Percentiles rank a stretch among this genome's conserved stretches.
phyloP scores from a whole-genome alignment of 1,140 invertebrate genomes.

The Bombus impatiens region DNA sequence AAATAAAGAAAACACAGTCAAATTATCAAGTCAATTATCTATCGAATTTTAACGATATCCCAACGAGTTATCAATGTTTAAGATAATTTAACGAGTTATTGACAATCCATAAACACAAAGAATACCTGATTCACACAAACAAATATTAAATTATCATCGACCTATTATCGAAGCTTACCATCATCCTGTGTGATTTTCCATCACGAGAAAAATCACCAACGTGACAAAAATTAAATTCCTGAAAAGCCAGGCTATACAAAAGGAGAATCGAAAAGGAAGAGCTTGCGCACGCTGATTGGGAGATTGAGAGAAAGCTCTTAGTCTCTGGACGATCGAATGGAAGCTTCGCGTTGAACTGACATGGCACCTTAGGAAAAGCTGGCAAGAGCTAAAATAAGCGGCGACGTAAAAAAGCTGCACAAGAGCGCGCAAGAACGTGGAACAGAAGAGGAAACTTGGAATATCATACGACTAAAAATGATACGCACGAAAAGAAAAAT shows the following conservation, averaged over 20 bases:
- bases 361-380: background rate
- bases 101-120: too few species aligned
- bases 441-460: background rate
- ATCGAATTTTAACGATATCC: too few species aligned
- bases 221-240: background rate
- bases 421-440: background rate
- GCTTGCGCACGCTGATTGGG: background rate
- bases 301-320: background rate
- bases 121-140: too few species aligned
- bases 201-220: background rate
- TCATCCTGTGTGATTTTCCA: background rate
- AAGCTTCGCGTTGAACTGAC: too few species aligned
- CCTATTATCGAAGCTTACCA: background rate
- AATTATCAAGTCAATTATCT: too few species aligned
- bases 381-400: too few species aligned
- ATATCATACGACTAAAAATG: constrained; percentile 1
- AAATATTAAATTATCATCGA: too few species aligned
- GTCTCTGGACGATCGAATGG: background rate
- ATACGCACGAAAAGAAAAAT: background rate
- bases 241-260: background rate
- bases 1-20: too few species aligned
- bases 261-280: background rate
- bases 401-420: background rate
- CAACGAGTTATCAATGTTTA: too few species aligned
- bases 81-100: too few species aligned